These are phyloP conservation scores for Alectoris magna DNA, from an alignment of 2,797 vertebrate species.

Conservation along the genomic window DNA sequence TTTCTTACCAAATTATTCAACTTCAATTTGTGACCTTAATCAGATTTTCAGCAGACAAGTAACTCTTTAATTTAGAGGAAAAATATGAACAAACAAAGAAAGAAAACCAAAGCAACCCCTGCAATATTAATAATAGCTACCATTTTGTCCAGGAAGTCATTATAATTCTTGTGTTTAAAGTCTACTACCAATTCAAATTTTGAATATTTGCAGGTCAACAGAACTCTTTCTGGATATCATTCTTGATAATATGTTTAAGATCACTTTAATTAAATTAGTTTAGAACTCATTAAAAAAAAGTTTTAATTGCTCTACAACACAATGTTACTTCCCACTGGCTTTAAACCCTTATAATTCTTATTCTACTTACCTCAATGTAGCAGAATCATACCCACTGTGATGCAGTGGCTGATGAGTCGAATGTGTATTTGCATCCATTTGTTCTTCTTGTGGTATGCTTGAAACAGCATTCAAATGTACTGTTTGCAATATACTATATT, in stretches of 20 bases:
- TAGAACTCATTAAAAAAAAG: constrained; percentile 21
- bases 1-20: neutral
- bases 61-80: neutral
- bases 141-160: neutral
- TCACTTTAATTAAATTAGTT: constrained; percentile 11
- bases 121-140: neutral
- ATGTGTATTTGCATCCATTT: neutral
- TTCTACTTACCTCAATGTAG: neutral
- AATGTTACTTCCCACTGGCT: neutral
- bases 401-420: neutral
- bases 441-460: neutral
- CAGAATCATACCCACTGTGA: neutral
- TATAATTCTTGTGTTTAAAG: neutral
- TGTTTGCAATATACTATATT: neutral
- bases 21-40: neutral
- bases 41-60: neutral
- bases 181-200: neutral
- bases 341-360: neutral
- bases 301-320: constrained; percentile 24
- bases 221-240: neutral
- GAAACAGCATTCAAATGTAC: neutral
- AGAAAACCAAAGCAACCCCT: neutral
- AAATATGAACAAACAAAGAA: neutral
- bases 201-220: neutral
- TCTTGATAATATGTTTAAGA: constrained; percentile 18